A percentile compares a stretch with the other conserved stretches of the same genome.
Conservation (phyloP, 2,888 invertebrate genomes). For the Acanthosepion lycidas region DNA sequence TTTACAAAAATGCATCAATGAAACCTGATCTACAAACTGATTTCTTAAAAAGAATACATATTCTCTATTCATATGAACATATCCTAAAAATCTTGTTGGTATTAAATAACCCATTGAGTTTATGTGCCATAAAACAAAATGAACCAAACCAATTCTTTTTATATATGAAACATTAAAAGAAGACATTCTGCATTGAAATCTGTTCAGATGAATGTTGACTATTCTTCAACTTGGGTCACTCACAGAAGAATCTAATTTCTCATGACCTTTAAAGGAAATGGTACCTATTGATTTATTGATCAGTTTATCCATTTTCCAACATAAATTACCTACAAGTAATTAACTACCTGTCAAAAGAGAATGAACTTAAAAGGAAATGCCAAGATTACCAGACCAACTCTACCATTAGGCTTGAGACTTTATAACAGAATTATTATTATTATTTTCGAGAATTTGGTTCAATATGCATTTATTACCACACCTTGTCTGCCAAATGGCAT, state of each 20-base stretch:
- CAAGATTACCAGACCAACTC: neutral
- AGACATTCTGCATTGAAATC: neutral
- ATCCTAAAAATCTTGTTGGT: no score
- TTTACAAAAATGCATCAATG: no score
- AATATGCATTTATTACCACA: no score
- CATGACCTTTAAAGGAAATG: neutral
- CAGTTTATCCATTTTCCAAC: neutral
- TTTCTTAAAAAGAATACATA: no score
- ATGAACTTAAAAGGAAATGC: neutral
- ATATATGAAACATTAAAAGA: no score
- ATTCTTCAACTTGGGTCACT: neutral
- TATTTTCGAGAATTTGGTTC: no score
- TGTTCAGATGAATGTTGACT: neutral
- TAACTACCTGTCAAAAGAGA: neutral
- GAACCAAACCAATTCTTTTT: no score
- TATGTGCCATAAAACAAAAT: no score
- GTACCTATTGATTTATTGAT: neutral
- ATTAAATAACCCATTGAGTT: no score
- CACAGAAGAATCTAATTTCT: neutral
- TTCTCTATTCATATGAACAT: no score
- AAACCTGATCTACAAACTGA: no score
- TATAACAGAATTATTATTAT: neutral
- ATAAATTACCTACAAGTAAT: constrained; percentile 22
- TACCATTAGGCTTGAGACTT: neutral
- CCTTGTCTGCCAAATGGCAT: no score